Percentiles rank a stretch among this genome's conserved stretches.
phyloP scores from a whole-genome alignment of 1,140 invertebrate species.

The Pemphigus obesinymphae region DNA sequence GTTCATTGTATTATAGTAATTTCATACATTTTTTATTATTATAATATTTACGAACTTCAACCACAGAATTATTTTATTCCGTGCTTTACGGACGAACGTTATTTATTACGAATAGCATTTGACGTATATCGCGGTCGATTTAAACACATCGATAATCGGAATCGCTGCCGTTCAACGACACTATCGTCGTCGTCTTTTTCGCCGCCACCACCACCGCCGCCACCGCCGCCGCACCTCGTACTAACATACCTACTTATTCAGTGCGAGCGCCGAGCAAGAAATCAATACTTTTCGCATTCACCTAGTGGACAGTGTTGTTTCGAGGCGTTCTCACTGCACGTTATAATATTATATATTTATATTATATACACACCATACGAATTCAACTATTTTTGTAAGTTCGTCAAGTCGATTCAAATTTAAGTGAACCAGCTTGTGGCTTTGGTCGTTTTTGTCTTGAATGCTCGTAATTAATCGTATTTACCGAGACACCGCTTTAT shows the following conservation, averaged over 20 bases:
- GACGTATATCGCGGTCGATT: no score
- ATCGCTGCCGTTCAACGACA: neutral
- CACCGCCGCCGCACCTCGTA: neutral
- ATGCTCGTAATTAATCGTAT: neutral
- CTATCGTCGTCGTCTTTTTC: neutral
- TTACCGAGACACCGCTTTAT: neutral
- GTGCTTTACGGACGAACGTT: no score
- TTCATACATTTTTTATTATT: no score
- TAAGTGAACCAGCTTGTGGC: conserved; percentile 25
- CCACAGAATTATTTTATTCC: no score
- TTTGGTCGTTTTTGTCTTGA: neutral
- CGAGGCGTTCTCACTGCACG: neutral
- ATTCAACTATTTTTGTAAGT: conserved; percentile 3
- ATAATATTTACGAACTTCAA: no score
- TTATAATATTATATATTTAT: no score
- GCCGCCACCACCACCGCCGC: neutral
- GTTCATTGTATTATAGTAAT: no score
- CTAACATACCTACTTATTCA: neutral
- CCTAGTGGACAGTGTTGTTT: neutral
- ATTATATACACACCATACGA: neutral
- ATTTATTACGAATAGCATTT: no score
- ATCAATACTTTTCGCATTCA: conserved; percentile 6
- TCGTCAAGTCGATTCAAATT: neutral
- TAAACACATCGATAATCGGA: neutral
- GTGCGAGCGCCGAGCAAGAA: neutral